Conservation (phyloP, 2,113 vertebrate species). For the Oreotrochilus melanogaster region DNA sequence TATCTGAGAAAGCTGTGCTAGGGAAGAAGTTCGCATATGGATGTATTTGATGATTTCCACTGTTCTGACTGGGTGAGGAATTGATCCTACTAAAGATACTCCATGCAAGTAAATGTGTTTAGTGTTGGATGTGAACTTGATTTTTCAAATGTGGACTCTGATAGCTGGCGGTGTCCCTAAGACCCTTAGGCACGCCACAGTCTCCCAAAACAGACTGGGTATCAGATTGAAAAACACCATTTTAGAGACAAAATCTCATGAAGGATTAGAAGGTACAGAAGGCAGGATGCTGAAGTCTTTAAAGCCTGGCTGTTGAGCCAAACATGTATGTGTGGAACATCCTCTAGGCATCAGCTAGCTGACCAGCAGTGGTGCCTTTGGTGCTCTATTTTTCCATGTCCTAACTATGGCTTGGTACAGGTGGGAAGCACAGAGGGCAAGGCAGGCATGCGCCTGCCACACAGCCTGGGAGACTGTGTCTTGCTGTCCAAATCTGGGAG, state of each 20-base stretch:
- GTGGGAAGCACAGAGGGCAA: background rate
- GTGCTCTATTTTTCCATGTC: background rate
- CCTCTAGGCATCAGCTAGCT: rapidly evolving
- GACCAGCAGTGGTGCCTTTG: rapidly evolving
- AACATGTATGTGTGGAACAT: rapidly evolving
- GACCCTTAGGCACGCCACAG: background rate
- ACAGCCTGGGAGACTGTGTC: too few relatives aligned
- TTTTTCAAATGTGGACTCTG: background rate
- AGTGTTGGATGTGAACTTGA: background rate
- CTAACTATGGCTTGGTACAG: background rate
- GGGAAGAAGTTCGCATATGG: background rate
- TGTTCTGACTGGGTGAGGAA: background rate
- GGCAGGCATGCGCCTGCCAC: rapidly evolving
- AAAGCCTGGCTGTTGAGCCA: background rate
- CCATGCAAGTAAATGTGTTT: background rate
- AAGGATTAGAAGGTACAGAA: background rate
- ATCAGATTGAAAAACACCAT: background rate
- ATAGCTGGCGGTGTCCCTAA: background rate
- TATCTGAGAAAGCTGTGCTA: background rate
- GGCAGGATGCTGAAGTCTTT: background rate
- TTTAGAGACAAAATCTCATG: rapidly evolving
- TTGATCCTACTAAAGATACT: background rate
- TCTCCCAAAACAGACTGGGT: background rate
- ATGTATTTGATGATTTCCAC: background rate
- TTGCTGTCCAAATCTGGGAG: background rate